Evolutionary conservation across 2,888 invertebrate species (phyloP), one percentile per base, ranked within the genome.

Genomic region (Hetaerina titia): DNA sequence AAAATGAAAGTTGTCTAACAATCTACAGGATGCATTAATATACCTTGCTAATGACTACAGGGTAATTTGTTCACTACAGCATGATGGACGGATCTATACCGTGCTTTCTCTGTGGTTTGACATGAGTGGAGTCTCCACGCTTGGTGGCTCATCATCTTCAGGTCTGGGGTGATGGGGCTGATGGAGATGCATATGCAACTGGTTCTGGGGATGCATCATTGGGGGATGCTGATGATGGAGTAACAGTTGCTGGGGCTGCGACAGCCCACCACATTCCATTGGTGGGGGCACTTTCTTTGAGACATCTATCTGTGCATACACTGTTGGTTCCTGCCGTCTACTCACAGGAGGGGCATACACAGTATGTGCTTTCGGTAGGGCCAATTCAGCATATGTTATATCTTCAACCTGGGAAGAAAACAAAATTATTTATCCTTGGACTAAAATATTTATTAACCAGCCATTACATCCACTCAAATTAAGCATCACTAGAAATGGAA

Each of bases 381-480:
- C 97, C 95, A 97, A 96, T 96, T 97, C 97, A 95, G 97, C 97
- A 96, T 97, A 97, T 90, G 97, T 97, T 96, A 97, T 97, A 96
- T 97, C 97, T 95, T 97, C 97, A 95, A 96, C 96, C 97, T 97
- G 96, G 94, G 96, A 96, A 95, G 89, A 95, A 95, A 94, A 92
- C 45, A 25, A 56, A 64, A 13, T 22, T 74, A 58, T 22, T 11
- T 7, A n/a, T 56, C 22, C 9, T 74, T 25, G 74, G 69, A 31
- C 9, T n/a, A 58, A 95, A 45, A 19, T 19, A 31, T 88, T 45
- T 88, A 8, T 69, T 88, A 31, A 17, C 56, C n/a, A n/a, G 9
- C 2, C 22, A n/a, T 81, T 5, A 0, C n/a, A 19, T 25, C 13
- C n/a, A 11, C 81, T 81, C 45, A 31, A 87, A 87, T 45, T 45